phyloP scores from a whole-genome alignment of 1,140 invertebrate genomes.

The Drosophila oshimai region DNA sequence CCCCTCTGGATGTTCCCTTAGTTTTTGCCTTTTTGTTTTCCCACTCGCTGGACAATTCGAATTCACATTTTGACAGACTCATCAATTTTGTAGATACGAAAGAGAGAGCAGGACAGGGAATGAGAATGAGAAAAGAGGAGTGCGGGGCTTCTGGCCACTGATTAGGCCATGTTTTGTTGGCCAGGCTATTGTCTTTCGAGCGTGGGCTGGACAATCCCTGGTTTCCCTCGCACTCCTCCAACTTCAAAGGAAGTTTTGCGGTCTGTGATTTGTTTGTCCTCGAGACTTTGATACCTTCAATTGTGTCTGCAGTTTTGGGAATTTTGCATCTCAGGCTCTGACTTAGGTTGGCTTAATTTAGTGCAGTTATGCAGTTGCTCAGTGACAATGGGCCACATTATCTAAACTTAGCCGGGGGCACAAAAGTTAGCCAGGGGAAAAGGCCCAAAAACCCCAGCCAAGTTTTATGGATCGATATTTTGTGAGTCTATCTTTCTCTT shows the following conservation, averaged over 20 bases:
- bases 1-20: slow-evolving; percentile 20
- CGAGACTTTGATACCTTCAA: slow-evolving; percentile 52
- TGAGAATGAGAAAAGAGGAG: neutral
- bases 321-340: slow-evolving; percentile 27
- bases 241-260: slow-evolving; percentile 70
- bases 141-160: slow-evolving; percentile 28
- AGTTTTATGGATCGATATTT: slow-evolving; percentile 23
- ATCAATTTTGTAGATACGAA: slow-evolving; percentile 82
- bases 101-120: neutral
- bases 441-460: neutral
- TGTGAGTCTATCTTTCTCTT: slow-evolving; percentile 4
- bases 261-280: slow-evolving; percentile 74
- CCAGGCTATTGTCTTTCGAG: slow-evolving; percentile 40
- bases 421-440: neutral
- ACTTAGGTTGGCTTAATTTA: slow-evolving; percentile 78
- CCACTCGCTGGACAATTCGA: slow-evolving; percentile 45
- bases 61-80: slow-evolving; percentile 82
- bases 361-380: slow-evolving; percentile 66
- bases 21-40: slow-evolving; percentile 13
- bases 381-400: slow-evolving; percentile 67
- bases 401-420: slow-evolving; percentile 54
- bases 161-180: slow-evolving; percentile 48
- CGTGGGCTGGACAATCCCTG: slow-evolving; percentile 21
- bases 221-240: neutral
- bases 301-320: slow-evolving; percentile 43